Conservation (phyloP, 2,888 invertebrate species). For the Ornithoptera priamus region DNA sequence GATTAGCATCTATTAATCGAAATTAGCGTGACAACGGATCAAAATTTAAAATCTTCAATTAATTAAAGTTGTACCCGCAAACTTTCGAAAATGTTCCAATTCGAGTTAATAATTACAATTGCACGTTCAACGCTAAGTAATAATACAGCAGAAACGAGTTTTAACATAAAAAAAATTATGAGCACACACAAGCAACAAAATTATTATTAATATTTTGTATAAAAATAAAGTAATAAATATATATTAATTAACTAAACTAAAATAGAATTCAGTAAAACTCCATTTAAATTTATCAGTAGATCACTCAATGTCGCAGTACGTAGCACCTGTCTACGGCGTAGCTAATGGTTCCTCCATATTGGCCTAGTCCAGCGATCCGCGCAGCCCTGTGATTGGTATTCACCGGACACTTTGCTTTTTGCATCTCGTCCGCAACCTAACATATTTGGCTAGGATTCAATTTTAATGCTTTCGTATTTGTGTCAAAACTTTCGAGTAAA, state of each 20-base stretch:
- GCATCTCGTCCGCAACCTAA: constrained; percentile 63
- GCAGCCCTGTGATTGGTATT: constrained; percentile 60
- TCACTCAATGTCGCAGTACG: constrained; percentile 40
- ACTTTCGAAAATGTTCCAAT: constrained; percentile 2
- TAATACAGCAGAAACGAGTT: neutral
- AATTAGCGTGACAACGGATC: constrained; percentile 41
- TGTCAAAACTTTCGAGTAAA: constrained; percentile 70
- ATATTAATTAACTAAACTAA: neutral
- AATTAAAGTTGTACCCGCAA: constrained; percentile 27
- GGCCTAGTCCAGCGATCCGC: constrained; percentile 39
- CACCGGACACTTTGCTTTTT: constrained; percentile 53
- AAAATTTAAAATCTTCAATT: constrained; percentile 30
- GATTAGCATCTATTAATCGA: constrained; percentile 74
- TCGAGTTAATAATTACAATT: neutral
- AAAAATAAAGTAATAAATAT: neutral
- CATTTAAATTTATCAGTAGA: constrained; percentile 27
- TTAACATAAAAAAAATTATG: neutral
- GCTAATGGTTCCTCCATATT: constrained; percentile 40
- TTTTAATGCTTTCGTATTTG: constrained; percentile 75
- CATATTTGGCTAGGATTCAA: constrained; percentile 75
- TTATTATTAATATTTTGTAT: neutral
- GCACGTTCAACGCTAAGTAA: neutral
- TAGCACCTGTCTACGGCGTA: constrained; percentile 69
- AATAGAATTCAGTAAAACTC: neutral
- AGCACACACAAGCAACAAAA: neutral